Percentiles rank a stretch among this genome's conserved stretches.
Evolutionary conservation across 2,797 vertebrate genomes (phyloP).

Genomic region (Chelon auratus): DNA sequence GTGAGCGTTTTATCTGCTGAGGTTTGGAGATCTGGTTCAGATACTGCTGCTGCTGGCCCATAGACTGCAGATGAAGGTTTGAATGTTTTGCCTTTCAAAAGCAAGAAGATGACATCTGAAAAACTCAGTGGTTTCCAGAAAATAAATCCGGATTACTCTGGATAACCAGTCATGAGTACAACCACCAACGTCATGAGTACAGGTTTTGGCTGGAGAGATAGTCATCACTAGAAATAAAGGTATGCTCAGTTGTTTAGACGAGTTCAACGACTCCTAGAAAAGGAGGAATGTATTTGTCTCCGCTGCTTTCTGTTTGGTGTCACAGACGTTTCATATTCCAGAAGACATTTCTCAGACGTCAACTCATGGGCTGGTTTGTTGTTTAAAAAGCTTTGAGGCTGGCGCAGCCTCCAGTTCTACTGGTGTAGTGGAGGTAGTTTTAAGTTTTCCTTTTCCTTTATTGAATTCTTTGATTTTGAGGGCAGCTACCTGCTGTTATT

Average conservation of each 20-base stretch:
- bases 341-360: no score
- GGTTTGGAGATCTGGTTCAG: background rate
- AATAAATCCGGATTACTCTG: background rate
- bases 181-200: background rate
- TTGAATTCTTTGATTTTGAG: background rate
- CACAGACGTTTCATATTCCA: background rate
- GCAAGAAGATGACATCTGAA: background rate
- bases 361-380: no score
- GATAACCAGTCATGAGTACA: background rate
- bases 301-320: no score
- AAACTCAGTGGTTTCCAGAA: background rate
- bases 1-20: background rate
- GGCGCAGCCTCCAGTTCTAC: background rate
- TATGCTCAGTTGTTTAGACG: background rate
- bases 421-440: background rate
- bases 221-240: background rate
- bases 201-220: background rate
- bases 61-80: background rate
- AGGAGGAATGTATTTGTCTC: background rate
- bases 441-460: background rate
- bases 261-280: background rate
- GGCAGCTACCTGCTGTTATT: slow-evolving; percentile 13
- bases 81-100: background rate
- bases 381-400: background rate
- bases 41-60: background rate